A percentile compares a stretch with the other conserved stretches of the same genome.
phyloP scores from a whole-genome alignment of 2,113 vertebrate genomes.

The Acrocephalus kingi region DNA sequence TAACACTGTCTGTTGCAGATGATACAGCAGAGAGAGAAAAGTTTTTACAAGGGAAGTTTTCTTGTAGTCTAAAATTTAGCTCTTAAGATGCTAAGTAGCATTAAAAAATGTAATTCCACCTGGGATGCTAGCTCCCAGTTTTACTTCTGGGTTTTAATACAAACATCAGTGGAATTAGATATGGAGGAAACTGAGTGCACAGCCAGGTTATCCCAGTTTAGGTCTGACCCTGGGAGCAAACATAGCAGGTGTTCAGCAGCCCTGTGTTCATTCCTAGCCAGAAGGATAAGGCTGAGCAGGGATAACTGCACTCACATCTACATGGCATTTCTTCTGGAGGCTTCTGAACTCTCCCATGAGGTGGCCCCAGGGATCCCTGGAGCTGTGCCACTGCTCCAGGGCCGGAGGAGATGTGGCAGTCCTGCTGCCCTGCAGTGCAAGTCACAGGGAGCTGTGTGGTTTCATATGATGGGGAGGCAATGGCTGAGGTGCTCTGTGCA shows the following conservation, averaged over 20 bases:
- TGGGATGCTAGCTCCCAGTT: neutral
- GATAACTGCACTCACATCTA: rapidly evolving
- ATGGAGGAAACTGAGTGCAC: neutral
- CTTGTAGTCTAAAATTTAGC: neutral
- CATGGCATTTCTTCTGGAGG: neutral
- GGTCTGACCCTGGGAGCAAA: neutral
- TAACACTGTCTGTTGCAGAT: neutral
- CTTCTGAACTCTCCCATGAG: neutral
- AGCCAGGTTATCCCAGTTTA: neutral
- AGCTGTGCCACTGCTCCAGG: rapidly evolving
- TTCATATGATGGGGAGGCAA: rapidly evolving
- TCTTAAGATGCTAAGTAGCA: neutral
- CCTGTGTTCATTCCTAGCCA: neutral
- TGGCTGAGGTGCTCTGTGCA: neutral
- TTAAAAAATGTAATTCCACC: neutral
- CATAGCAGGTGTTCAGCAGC: rapidly evolving
- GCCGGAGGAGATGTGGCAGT: rapidly evolving
- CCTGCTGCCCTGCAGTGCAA: rapidly evolving
- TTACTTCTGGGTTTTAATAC: neutral
- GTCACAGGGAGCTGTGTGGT: neutral
- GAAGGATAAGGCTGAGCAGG: neutral
- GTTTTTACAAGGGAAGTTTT: neutral
- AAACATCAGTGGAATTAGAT: neutral
- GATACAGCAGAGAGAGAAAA: neutral
- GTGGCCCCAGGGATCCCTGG: neutral